Evolutionary conservation across 2,113 vertebrate genomes (phyloP).

Genomic region (Atrichornis clamosus): DNA sequence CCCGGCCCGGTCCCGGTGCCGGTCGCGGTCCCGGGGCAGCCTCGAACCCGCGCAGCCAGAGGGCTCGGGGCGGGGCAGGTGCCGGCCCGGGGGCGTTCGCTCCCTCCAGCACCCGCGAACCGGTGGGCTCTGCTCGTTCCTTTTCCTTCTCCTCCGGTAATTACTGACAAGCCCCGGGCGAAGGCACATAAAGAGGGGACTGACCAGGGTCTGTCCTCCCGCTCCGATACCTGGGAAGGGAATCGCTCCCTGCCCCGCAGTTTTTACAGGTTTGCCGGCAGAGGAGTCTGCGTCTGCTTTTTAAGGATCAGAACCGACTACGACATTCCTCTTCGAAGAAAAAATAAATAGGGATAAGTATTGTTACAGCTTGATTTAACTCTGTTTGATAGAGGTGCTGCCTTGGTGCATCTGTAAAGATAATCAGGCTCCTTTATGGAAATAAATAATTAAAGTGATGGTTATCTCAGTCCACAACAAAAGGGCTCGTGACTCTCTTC

Average conservation of each 20-base stretch:
- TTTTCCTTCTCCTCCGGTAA: too few relatives aligned
- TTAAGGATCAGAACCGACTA: neutral
- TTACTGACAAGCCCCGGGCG: fast-evolving
- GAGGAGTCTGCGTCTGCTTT: neutral
- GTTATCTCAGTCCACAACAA: neutral
- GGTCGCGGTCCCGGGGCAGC: fast-evolving
- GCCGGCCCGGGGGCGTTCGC: too few relatives aligned
- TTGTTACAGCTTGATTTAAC: neutral
- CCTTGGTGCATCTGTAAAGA: neutral
- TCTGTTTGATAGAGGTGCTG: neutral
- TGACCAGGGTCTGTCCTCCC: fast-evolving
- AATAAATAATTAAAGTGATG: neutral
- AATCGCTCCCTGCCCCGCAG: neutral
- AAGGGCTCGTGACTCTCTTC: neutral
- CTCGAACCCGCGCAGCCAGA: too few relatives aligned
- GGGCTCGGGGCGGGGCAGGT: neutral
- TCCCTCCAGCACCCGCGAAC: neutral
- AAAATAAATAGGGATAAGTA: neutral
- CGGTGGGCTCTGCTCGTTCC: neutral
- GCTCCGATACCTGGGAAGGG: fast-evolving
- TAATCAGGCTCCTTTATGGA: neutral
- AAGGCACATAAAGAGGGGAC: too few relatives aligned
- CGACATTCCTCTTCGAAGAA: neutral
- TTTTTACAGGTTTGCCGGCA: neutral
- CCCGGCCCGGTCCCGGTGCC: neutral